A percentile compares a stretch with the other conserved stretches of the same genome.
These are phyloP conservation scores for Ceratina japonica DNA, from an alignment of 1,140 invertebrate species.

Conservation along the genomic window DNA sequence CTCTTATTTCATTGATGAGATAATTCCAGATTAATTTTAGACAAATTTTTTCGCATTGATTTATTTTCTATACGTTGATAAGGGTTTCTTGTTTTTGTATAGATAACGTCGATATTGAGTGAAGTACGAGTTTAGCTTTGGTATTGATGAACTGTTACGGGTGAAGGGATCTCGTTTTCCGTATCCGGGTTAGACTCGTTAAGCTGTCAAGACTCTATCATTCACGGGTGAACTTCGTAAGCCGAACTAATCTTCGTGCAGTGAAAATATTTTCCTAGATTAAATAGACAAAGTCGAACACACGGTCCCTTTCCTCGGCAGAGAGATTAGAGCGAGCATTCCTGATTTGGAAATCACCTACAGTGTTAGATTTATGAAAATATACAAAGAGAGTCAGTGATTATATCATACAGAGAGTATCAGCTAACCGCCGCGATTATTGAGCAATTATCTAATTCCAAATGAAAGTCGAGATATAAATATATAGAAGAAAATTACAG, in stretches of 20 bases:
- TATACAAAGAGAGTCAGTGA: background rate
- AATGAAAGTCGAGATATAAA: background rate
- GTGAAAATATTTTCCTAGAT: background rate
- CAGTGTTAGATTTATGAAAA: background rate
- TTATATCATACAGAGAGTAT: no score
- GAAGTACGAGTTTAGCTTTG: background rate
- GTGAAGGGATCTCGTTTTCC: background rate
- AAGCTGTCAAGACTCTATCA: slow-evolving; percentile 25
- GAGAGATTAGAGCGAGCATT: no score
- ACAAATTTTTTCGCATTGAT: no score
- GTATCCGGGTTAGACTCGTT: slow-evolving; percentile 3
- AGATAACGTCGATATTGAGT: background rate
- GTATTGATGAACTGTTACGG: background rate
- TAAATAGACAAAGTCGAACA: background rate
- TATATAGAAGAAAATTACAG: background rate
- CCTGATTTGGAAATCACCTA: background rate
- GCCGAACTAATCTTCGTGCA: background rate
- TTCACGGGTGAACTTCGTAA: background rate
- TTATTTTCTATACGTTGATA: background rate
- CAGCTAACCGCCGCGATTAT: no score
- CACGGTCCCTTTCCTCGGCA: background rate
- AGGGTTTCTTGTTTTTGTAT: background rate
- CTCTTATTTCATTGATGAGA: no score
- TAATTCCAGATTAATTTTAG: no score
- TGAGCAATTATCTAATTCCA: no score